Evolutionary conservation across 2,888 invertebrate genomes (phyloP), one percentile per base, ranked within the genome.

Genomic region (Cerastoderma edule): DNA sequence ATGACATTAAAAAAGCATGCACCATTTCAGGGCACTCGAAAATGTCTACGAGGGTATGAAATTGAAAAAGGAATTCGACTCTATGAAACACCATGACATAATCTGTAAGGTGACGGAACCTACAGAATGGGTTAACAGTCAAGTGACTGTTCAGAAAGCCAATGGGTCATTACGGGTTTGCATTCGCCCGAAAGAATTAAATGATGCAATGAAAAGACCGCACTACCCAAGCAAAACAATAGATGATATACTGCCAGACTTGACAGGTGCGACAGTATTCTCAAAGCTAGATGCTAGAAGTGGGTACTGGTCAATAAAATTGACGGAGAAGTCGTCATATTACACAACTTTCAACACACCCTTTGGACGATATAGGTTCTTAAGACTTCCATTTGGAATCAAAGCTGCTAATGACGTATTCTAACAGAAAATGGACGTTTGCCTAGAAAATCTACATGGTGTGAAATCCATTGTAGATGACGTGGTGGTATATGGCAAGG

Each of bases 251-350:
- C 30, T 72, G 0, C 73, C 81, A 1, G 53, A 68, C 10, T 69
- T 85, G 8, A 50, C 39, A 5, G 75, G 74, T 13, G 77, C 78
- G 1, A 78, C 39, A 32, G 39, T 56, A 2, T 87, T 87, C 56
- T 77, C 80, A 10, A 77, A 74, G 24, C 30, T 83, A 6, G 83
- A 85, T 60, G 68, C 78, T 2, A 33, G 67, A n/a, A 60, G 66
- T n/a, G 85, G 85, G 0, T 86, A 80, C 50, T 87, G 84, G 81
- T 56, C 80, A 10, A 57, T 83, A 3, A 75, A 70, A 28, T 53
- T 88, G 0, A 60, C 57, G 6, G 56, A 63, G 13, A 22, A 60
- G 13, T 72, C 70, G 4, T 73, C 75, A 3, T 65, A 39, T 32
- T 39, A 75, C 5, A 83, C 77, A 0, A 71, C 68, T 13, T 83